phyloP scores from a whole-genome alignment of 2,113 vertebrate species.

The Calidris pygmaea region DNA sequence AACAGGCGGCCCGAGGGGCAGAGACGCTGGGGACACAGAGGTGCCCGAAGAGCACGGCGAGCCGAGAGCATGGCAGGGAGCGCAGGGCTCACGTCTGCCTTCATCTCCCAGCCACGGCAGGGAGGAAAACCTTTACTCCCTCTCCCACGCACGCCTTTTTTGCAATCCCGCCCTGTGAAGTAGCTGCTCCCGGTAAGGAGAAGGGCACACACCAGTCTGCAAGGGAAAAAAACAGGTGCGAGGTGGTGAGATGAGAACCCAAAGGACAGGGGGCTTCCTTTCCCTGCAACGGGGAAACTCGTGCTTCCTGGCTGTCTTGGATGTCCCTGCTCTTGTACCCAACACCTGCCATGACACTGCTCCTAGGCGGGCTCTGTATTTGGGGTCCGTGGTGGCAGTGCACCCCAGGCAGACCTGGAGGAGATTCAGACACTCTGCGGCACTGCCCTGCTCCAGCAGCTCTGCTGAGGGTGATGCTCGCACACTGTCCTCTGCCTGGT shows the following conservation, averaged over 20 bases:
- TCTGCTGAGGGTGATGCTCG: accelerated
- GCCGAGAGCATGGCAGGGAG: neutral
- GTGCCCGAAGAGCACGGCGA: accelerated
- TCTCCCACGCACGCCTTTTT: accelerated
- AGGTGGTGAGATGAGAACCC: neutral
- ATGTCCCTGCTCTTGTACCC: neutral
- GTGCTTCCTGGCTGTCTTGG: neutral
- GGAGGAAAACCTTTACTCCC: neutral
- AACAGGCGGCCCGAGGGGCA: neutral
- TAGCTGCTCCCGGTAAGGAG: neutral
- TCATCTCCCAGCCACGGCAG: neutral
- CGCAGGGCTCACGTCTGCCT: neutral
- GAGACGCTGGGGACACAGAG: accelerated
- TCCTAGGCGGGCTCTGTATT: neutral
- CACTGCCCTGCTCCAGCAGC: neutral
- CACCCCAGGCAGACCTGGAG: accelerated
- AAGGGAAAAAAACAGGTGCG: neutral
- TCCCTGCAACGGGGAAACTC: neutral
- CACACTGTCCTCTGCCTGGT: neutral
- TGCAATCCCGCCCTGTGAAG: neutral
- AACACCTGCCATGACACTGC: neutral
- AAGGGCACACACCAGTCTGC: neutral
- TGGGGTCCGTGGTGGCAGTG: neutral
- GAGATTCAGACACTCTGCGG: accelerated
- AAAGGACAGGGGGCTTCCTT: neutral